Base-by-base conservation (phyloP, 2,113 vertebrate genomes). In the Laterallus jamaicensis region DNA sequence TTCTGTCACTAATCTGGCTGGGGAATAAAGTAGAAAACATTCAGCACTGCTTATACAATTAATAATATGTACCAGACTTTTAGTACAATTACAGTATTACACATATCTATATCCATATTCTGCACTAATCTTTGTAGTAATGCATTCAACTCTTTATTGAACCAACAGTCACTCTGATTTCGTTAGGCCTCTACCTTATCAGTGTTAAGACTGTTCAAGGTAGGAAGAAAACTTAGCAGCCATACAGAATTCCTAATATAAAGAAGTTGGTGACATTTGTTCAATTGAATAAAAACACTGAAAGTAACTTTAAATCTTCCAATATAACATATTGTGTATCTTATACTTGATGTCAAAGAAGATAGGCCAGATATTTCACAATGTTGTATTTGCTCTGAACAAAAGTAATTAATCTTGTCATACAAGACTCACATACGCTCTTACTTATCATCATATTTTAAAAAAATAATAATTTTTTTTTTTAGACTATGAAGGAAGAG, bases 401-500 rank as follows among this genome's bases (percentile, higher is more conserved):
- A 55, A 49, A 42, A 47, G 3, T 40, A 82, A 35, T 35, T 35
- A 91, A 68, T 29, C 7, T 66, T 40, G 15, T 66, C 26, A 60
- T 12, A 84, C 9, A 76, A 55, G 20, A 62, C 39, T 85, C 42
- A 55, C 4, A 40, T 14, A 56, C 8, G 28, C 10, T 62, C 52
- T 17, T n/a, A 22, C 3, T 37, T 62, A 29, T 50, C 9, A 37
- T 24, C 64, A 4, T 49, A 9, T 64, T 63, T 76, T 67, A 6
- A 42, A 42, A 42, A 42, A 42, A 16, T 15, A 11, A 39, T 39
- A 11, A 11, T n/a, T 35, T 69, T 49, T 93, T 93, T 84, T 90
- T 86, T 87, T 68, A 98, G 98, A 98, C n/a, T 97, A 98, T 54
- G 98, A 99, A 96, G 98, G 98, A 71, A 97, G 97, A 87, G 91